Evolutionary conservation across 1,140 invertebrate genomes (phyloP).

Genomic region (Halotydeus destructor): DNA sequence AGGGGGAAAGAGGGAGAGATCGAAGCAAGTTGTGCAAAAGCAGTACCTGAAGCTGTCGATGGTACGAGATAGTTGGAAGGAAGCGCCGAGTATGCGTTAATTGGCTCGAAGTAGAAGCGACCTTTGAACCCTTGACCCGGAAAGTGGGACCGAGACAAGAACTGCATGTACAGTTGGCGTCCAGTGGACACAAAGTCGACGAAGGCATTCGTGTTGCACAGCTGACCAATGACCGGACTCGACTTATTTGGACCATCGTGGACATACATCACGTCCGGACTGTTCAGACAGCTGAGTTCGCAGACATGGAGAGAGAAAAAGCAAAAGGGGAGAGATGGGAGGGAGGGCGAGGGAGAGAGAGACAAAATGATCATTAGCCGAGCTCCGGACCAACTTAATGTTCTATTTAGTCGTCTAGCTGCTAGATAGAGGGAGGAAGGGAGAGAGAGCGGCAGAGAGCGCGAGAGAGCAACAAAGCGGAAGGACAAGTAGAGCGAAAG

Average conservation of each 20-base stretch:
- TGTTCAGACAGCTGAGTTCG: constrained; percentile 43
- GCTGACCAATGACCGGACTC: constrained; percentile 45
- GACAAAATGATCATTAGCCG: no score
- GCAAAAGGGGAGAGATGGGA: background rate
- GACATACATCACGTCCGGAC: constrained; percentile 54
- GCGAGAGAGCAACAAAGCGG: background rate
- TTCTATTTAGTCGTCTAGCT: no score
- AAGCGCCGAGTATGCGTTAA: no score
- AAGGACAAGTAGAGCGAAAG: background rate
- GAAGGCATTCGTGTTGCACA: constrained; percentile 52
- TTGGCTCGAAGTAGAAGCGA: constrained; percentile 47
- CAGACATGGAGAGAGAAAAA: constrained; percentile 19
- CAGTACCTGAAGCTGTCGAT: no score
- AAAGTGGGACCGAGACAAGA: constrained; percentile 51
- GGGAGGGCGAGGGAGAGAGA: background rate
- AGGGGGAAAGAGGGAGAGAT: no score
- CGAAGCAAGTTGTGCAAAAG: no score
- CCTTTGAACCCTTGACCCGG: constrained; percentile 68
- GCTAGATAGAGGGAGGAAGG: background rate
- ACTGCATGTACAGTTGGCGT: constrained; percentile 52
- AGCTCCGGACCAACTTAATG: no score
- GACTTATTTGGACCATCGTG: constrained; percentile 42
- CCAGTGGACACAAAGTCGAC: constrained; percentile 57
- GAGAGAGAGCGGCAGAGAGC: background rate
- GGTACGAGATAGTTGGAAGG: no score